Evolutionary conservation across 2,113 vertebrate species (phyloP).

Genomic region (Chloropsis cyanopogon): DNA sequence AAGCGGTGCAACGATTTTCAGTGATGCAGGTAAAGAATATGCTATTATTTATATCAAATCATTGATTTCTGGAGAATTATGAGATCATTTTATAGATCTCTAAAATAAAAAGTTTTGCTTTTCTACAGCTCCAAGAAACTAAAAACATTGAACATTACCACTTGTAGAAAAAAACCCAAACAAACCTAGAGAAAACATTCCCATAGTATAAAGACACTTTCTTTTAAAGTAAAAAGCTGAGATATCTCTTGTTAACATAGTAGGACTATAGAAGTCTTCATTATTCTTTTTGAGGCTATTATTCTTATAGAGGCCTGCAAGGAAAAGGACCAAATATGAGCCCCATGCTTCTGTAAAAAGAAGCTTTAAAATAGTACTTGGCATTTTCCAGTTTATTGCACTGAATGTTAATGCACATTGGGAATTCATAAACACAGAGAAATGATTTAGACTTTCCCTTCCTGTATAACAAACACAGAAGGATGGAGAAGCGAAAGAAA

Average conservation of each 20-base stretch:
- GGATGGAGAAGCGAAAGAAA: background rate
- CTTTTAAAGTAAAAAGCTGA: background rate
- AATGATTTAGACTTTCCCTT: conserved; percentile 40
- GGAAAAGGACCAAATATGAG: background rate
- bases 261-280: background rate
- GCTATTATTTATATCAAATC: background rate
- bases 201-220: background rate
- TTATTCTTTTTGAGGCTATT: background rate
- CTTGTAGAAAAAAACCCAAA: background rate
- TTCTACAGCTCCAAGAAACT: background rate
- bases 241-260: background rate
- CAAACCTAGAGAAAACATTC: background rate
- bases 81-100: background rate
- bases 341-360: background rate
- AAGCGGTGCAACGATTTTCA: background rate
- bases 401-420: conserved; percentile 43
- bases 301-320: background rate
- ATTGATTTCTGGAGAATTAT: background rate
- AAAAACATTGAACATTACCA: background rate
- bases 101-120: background rate
- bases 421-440: conserved; percentile 58
- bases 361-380: conserved; percentile 54
- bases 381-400: conserved; percentile 51
- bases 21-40: background rate
- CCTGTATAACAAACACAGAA: conserved; percentile 23